These are phyloP conservation scores for Eupleurogrammus muticus DNA, from an alignment of 2,797 vertebrate genomes.

Conservation along the genomic window DNA sequence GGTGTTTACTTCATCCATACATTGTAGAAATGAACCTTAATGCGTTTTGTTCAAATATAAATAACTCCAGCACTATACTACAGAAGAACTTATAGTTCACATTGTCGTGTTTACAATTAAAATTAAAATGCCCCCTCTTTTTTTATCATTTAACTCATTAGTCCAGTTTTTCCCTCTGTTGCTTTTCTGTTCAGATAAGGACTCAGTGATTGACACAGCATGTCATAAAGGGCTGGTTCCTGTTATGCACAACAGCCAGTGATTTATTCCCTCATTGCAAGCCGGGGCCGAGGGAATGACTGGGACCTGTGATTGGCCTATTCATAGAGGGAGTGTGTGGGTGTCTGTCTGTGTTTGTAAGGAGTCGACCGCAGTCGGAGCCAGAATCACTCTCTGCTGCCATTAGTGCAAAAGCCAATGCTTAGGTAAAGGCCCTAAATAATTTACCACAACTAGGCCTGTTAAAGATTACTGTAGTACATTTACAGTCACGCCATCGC, in stretches of 20 bases:
- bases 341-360: conserved; percentile 36
- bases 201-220: conserved; percentile 55
- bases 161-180: not conserved
- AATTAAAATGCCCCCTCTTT: not conserved
- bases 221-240: conserved; percentile 60
- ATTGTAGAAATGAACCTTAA: too few relatives aligned
- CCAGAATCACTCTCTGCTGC: conserved; percentile 33
- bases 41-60: too few relatives aligned
- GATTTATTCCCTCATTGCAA: conserved; percentile 51
- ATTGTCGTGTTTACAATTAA: not conserved
- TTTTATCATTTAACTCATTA: conserved; percentile 3
- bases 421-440: conserved; percentile 65
- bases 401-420: conserved; percentile 69
- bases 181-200: conserved; percentile 31
- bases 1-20: too few relatives aligned
- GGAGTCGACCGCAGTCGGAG: conserved; percentile 24
- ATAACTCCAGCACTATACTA: not conserved
- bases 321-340: conserved; percentile 38
- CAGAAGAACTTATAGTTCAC: not conserved
- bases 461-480: conserved; percentile 30
- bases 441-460: conserved; percentile 49
- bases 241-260: conserved; percentile 60
- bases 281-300: conserved; percentile 24
- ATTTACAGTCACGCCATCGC: conserved; percentile 28
- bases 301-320: conserved; percentile 50